phyloP scores from a whole-genome alignment of 2,888 invertebrate species.

The Unio pictorum region DNA sequence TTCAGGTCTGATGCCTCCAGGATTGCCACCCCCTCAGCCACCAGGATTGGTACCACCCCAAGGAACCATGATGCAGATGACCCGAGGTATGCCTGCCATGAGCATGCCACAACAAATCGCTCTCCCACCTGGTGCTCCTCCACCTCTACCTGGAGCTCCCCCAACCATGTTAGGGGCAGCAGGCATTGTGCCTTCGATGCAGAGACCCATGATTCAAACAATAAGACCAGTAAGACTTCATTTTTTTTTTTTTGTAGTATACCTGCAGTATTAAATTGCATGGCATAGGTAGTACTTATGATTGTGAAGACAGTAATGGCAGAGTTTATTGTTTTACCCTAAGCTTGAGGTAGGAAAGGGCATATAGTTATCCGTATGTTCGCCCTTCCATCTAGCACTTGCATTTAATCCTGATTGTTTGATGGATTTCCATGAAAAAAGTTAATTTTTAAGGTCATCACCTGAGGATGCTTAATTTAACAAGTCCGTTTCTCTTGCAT shows the following conservation, averaged over 20 bases:
- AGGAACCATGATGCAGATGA: conserved; percentile 36
- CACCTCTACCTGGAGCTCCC: conserved; percentile 13
- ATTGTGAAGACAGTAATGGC: too few relatives aligned
- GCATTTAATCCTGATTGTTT: too few relatives aligned
- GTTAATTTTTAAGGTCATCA: too few relatives aligned
- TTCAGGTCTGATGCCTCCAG: conserved; percentile 5
- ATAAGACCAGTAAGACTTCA: conserved; percentile 21
- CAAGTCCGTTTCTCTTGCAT: too few relatives aligned
- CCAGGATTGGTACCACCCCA: conserved; percentile 25
- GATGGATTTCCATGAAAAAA: too few relatives aligned
- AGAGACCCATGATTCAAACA: conserved; percentile 2
- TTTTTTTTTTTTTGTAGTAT: not conserved
- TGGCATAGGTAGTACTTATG: too few relatives aligned
- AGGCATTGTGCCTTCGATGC: conserved; percentile 1
- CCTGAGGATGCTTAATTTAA: too few relatives aligned
- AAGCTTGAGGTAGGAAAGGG: too few relatives aligned
- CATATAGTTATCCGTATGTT: too few relatives aligned
- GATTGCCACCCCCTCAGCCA: conserved; percentile 20
- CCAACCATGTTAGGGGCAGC: conserved; percentile 15
- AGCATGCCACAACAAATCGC: conserved; percentile 36
- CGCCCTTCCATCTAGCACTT: too few relatives aligned
- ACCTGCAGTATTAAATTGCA: conserved; percentile 2
- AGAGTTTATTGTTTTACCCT: too few relatives aligned
- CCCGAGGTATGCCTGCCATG: conserved; percentile 37
- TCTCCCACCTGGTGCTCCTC: conserved; percentile 34